Percentiles rank a stretch among this genome's conserved stretches.
These are phyloP conservation scores for Antigone vipio DNA, from an alignment of 2,113 vertebrate genomes.

Conservation along the genomic window DNA sequence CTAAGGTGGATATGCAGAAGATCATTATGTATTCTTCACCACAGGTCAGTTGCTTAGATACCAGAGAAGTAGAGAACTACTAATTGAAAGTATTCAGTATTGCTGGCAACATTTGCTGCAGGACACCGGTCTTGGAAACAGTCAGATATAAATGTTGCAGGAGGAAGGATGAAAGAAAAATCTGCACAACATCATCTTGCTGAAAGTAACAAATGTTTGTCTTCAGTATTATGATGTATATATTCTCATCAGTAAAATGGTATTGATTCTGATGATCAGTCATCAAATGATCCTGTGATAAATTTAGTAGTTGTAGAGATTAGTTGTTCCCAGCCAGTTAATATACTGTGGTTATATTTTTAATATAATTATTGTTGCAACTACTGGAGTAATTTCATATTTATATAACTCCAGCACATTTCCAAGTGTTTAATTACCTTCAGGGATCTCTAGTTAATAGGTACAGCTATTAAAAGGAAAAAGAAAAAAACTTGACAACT, in stretches of 20 bases:
- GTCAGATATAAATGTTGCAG: constrained; percentile 60
- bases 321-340: neutral
- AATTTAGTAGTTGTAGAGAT: neutral
- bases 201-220: neutral
- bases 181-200: neutral
- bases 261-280: neutral
- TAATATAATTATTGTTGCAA: constrained; percentile 10
- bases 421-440: constrained; percentile 17
- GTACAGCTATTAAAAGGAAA: neutral
- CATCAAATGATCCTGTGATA: neutral
- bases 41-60: constrained; percentile 81
- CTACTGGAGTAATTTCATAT: neutral
- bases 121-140: constrained; percentile 64
- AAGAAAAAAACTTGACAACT: neutral
- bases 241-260: neutral
- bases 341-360: neutral
- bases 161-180: constrained; percentile 45
- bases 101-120: constrained; percentile 71
- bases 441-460: neutral
- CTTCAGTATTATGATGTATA: neutral
- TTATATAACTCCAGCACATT: neutral
- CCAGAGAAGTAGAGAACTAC: constrained; percentile 75
- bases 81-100: constrained; percentile 77
- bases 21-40: constrained; percentile 79
- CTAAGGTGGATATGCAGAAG: constrained; percentile 51